phyloP scores from a whole-genome alignment of 2,888 invertebrate species.

The Polydrusus cervinus region DNA sequence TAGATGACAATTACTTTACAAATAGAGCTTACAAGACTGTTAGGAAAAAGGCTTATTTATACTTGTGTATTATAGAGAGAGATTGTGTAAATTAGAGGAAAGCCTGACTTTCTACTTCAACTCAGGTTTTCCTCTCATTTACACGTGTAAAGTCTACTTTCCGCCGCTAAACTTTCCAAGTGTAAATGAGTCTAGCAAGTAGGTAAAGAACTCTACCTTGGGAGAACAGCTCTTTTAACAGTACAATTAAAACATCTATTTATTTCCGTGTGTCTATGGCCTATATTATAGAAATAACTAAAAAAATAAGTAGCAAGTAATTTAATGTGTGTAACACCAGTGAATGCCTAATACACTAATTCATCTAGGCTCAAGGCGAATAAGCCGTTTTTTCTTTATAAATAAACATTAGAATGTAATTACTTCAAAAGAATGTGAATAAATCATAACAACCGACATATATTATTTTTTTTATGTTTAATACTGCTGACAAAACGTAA shows the following conservation, averaged over 20 bases:
- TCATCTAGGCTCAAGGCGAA: slow-evolving; percentile 45
- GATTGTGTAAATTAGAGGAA: no score
- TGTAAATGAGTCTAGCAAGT: no score
- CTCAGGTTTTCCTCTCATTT: no score
- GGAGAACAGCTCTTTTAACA: no score
- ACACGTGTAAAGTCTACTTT: no score
- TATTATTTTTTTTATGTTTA: not conserved
- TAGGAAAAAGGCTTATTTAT: no score
- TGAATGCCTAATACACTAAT: slow-evolving; percentile 44
- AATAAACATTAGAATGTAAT: slow-evolving; percentile 38
- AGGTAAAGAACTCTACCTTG: not conserved
- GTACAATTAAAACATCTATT: not conserved
- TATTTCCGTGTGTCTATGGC: slow-evolving; percentile 18
- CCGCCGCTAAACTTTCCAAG: no score
- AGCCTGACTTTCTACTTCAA: no score
- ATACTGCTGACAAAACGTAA: slow-evolving; percentile 27
- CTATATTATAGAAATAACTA: slow-evolving; percentile 21
- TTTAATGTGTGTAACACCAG: slow-evolving; percentile 30
- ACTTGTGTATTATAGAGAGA: no score
- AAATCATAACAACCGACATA: not conserved
- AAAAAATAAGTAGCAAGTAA: slow-evolving; percentile 26
- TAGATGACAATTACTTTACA: no score
- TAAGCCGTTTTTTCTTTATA: slow-evolving; percentile 28
- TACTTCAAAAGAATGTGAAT: slow-evolving; percentile 28
- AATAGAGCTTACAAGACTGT: no score